These are phyloP conservation scores for Pogonomyrmex californicus DNA, from an alignment of 1,140 invertebrate species.

Conservation along the genomic window DNA sequence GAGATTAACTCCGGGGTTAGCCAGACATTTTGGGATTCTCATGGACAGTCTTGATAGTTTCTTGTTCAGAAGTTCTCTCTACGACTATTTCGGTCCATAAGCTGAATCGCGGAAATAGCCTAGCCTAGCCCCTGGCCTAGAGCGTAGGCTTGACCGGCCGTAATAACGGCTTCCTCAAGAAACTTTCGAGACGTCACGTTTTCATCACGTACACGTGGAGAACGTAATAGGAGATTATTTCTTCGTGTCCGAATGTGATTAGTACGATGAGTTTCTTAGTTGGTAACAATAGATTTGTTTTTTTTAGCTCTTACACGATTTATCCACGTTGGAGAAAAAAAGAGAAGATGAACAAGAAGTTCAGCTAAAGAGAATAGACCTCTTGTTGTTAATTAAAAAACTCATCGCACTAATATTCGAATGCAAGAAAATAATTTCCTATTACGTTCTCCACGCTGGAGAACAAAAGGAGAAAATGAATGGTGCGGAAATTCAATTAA, in stretches of 20 bases:
- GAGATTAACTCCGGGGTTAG: neutral
- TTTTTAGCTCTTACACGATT: too few relatives aligned
- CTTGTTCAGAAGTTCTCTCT: slow-evolving; percentile 66
- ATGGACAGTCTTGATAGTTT: slow-evolving; percentile 60
- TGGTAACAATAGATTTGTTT: too few relatives aligned
- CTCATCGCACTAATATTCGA: neutral
- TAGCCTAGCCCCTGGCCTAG: slow-evolving; percentile 85
- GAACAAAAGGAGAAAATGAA: neutral
- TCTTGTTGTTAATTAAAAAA: neutral
- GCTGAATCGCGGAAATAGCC: slow-evolving; percentile 81
- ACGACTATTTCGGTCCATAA: slow-evolving; percentile 82
- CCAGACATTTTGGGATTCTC: slow-evolving; percentile 14
- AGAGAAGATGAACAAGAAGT: too few relatives aligned
- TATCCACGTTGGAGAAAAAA: too few relatives aligned
- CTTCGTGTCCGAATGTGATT: neutral
- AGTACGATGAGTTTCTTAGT: neutral
- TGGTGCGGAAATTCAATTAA: neutral
- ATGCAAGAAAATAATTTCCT: neutral
- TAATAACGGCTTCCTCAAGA: slow-evolving; percentile 78
- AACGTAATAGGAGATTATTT: neutral
- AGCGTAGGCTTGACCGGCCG: slow-evolving; percentile 81
- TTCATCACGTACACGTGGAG: slow-evolving; percentile 24
- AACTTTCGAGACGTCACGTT: slow-evolving; percentile 66
- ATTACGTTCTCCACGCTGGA: neutral
- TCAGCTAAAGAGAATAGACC: neutral